Conservation (phyloP, 2,888 invertebrate species). For the Phragmatobia fuliginosa region DNA sequence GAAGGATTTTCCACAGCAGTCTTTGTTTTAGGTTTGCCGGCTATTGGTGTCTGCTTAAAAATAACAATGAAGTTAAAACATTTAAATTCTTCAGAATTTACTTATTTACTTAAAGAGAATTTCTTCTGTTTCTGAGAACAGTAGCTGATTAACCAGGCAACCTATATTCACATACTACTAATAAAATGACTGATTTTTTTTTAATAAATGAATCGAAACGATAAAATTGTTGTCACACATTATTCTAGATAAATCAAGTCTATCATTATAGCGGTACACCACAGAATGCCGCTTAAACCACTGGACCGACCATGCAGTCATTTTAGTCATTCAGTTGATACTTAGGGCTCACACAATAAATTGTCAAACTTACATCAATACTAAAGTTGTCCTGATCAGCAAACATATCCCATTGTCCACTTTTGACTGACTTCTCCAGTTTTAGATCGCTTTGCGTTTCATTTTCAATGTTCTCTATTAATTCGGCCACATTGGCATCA, state of each 20-base stretch:
- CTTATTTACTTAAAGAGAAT: background rate
- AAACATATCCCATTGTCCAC: slow-evolving; percentile 95
- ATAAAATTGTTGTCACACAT: too few species aligned
- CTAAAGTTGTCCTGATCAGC: slow-evolving; percentile 95
- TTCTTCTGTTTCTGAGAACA: too few species aligned
- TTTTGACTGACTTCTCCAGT: slow-evolving; percentile 66
- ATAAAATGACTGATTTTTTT: too few species aligned
- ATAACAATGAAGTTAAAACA: background rate
- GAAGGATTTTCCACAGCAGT: slow-evolving; percentile 88
- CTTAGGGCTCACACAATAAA: background rate
- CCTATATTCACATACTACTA: too few species aligned
- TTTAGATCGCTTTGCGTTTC: slow-evolving; percentile 51
- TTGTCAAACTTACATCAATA: slow-evolving; percentile 68
- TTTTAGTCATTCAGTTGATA: background rate
- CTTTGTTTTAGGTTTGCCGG: slow-evolving; percentile 64
- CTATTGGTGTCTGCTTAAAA: slow-evolving; percentile 68
- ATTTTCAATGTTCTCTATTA: slow-evolving; percentile 41
- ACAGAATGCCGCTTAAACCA: too few species aligned
- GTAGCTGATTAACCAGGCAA: too few species aligned
- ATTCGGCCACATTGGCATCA: slow-evolving; percentile 23
- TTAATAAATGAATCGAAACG: too few species aligned
- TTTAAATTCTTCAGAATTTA: background rate
- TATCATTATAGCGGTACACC: background rate
- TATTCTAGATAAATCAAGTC: too few species aligned
- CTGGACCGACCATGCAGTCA: too few species aligned